Evolutionary conservation across 1,140 invertebrate genomes (phyloP), one percentile per base, ranked within the genome.

Genomic region (Agraylea sexmaculata): DNA sequence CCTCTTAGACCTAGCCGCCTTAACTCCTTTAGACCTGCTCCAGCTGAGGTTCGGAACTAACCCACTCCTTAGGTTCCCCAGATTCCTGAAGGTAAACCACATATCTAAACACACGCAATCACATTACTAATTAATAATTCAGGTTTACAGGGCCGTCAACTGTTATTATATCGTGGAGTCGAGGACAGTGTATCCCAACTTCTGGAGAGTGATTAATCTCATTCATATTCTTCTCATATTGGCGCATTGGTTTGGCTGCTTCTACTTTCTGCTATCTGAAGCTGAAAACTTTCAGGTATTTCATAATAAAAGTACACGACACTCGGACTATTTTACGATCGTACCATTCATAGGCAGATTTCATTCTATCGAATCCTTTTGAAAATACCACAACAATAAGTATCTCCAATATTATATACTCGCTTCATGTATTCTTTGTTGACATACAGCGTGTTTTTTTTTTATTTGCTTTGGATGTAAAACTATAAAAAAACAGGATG

Each of bases 141-240:
- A 89, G 76, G 76, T 90, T 30, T 94, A 95, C 60, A 73, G 92
- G 43, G 81, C 87, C 36, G 83, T 91, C 53, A 77, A 83, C 62
- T 94, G 91, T 62, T 89, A 94, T 62, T 93, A 95, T 63, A 92
- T 95, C 71, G 87, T 93, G 42, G 91, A 95, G 60, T 93, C 88
- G 13, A 68, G 90, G 44, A 94, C 90, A 1, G 83, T 93, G 22
- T 95, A 90, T 64, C 92, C 92, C 3, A 96, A 96, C 65, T 73
- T 95, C 52, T 92, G 90, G 84, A 71, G 92, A n/a, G 91, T 95
- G 16, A 74, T 92, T 44, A 95, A 94, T 65, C 69, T 95, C 17
- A 87, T 93, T 43, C 92, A 96, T 60, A 93, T 95, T 51, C 73
- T 95, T 22, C 75, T 96, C 44, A 86, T 95, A 49, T 72, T 94